phyloP scores from a whole-genome alignment of 1,140 invertebrate species.

The Drosophila tropicalis region DNA sequence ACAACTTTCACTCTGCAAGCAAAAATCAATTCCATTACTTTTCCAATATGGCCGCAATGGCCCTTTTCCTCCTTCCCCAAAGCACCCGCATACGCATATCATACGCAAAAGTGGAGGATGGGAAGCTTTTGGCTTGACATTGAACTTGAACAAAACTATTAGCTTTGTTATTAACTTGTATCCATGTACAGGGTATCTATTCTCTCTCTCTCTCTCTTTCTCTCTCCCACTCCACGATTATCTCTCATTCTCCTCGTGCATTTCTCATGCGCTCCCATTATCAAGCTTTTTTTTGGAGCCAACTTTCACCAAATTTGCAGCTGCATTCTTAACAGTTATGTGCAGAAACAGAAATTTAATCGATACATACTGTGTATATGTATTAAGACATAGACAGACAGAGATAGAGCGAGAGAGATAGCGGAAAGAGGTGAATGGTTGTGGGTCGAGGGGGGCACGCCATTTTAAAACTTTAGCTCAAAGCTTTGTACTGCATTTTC shows the following conservation, averaged over 20 bases:
- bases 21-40: constrained; percentile 14
- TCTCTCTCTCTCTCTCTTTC: background rate
- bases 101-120: background rate
- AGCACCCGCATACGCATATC: background rate
- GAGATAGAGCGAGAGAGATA: constrained; percentile 29
- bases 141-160: constrained; percentile 51
- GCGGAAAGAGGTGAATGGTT: no score
- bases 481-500: constrained; percentile 58
- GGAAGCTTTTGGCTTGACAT: constrained; percentile 55
- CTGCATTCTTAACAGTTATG: constrained; percentile 51
- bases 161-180: constrained; percentile 13
- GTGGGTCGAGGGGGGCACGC: constrained; percentile 34
- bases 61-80: background rate
- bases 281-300: constrained; percentile 17
- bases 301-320: constrained; percentile 50
- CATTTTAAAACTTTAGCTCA: constrained; percentile 74
- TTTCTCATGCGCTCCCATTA: constrained; percentile 14
- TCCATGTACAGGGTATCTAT: background rate
- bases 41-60: constrained; percentile 11
- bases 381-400: constrained; percentile 9
- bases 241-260: background rate
- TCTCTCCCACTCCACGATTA: background rate
- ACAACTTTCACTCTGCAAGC: constrained; percentile 21
- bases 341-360: constrained; percentile 35
- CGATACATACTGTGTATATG: constrained; percentile 5